These are phyloP conservation scores for Cyprinus carpio DNA, from an alignment of 2,113 vertebrate species.

Conservation along the genomic window DNA sequence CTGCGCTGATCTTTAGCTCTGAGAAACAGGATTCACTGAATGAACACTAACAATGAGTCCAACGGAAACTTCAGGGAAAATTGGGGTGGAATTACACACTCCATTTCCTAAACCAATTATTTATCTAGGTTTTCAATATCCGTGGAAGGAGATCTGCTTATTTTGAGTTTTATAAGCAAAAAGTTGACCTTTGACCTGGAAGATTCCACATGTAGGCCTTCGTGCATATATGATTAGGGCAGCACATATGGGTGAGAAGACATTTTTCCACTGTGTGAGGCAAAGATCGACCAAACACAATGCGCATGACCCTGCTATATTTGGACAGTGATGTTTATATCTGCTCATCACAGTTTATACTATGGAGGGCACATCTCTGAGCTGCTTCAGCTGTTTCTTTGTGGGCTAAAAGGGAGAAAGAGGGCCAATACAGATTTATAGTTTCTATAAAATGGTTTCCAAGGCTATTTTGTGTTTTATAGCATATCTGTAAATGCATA, in stretches of 20 bases:
- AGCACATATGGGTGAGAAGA: not conserved
- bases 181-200: not conserved
- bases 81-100: not conserved
- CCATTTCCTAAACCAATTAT: conserved; percentile 27
- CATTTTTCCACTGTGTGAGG: conserved; percentile 6
- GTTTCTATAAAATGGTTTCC: not conserved
- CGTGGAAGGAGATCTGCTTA: conserved; percentile 1
- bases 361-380: not conserved
- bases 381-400: not conserved
- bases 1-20: conserved; percentile 3
- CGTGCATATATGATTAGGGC: not conserved
- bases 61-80: not conserved
- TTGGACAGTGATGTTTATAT: conserved; percentile 47
- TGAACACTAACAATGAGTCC: not conserved
- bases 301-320: conserved; percentile 29
- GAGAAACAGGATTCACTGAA: conserved; percentile 24
- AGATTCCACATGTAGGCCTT: not conserved
- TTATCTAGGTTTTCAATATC: conserved; percentile 27
- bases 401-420: not conserved
- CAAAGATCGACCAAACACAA: conserved; percentile 27
- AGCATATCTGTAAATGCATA: not conserved
- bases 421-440: not conserved
- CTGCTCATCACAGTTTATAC: conserved; percentile 43
- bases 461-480: not conserved
- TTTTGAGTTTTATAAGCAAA: conserved; percentile 8